These are phyloP conservation scores for Mythimna lalbum DNA, from an alignment of 2,888 invertebrate genomes.

Conservation along the genomic window DNA sequence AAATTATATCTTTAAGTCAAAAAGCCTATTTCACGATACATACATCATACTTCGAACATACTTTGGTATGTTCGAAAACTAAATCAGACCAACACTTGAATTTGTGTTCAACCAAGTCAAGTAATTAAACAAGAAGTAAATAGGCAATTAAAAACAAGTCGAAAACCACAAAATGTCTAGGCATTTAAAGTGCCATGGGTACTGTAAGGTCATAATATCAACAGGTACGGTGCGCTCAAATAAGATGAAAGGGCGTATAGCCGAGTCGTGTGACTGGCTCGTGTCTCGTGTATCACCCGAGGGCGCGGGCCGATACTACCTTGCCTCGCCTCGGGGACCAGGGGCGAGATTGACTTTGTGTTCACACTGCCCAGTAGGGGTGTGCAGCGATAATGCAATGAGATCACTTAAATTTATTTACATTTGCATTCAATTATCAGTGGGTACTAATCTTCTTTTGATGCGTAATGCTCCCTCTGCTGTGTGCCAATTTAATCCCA, in stretches of 20 bases:
- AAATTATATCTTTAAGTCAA: too few relatives aligned
- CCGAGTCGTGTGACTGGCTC: not conserved
- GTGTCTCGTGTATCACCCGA: not conserved
- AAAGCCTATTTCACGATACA: not conserved
- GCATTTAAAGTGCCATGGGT: not conserved
- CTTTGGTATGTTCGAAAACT: not conserved
- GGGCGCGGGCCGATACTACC: slow-evolving; percentile 5
- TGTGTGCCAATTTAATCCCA: not conserved
- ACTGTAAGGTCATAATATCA: slow-evolving; percentile 8
- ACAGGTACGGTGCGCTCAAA: not conserved
- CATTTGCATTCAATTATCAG: too few relatives aligned
- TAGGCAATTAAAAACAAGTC: not conserved
- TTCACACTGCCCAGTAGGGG: slow-evolving; percentile 1
- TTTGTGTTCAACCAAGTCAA: not conserved
- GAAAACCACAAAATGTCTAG: not conserved
- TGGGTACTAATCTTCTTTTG: not conserved
- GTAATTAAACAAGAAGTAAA: not conserved
- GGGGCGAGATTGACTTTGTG: slow-evolving; percentile 5
- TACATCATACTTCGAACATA: not conserved
- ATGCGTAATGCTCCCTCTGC: not conserved
- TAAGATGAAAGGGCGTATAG: not conserved
- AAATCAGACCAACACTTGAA: not conserved
- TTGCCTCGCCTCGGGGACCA: too few relatives aligned
- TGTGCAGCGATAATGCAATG: slow-evolving; percentile 3
- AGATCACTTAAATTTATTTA: not conserved